phyloP scores from a whole-genome alignment of 1,140 invertebrate genomes.

The Hirudo medicinalis region DNA sequence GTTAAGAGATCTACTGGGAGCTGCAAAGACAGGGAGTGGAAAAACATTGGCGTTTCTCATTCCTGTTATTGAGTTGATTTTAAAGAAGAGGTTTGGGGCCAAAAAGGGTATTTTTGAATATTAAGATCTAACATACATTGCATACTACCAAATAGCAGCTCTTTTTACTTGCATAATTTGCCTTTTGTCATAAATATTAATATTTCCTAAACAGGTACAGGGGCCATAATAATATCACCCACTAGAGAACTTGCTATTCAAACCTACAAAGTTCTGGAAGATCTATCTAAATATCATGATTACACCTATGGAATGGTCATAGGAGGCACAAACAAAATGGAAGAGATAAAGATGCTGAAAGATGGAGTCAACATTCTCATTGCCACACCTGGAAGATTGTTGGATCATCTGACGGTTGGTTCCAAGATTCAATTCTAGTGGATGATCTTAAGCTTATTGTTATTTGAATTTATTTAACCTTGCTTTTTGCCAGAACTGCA shows the following conservation, averaged over 20 bases:
- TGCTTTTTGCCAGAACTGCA: slow-evolving; percentile 55
- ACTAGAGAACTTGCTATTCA: slow-evolving; percentile 93
- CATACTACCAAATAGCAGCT: too few relatives aligned
- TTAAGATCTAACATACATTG: background rate
- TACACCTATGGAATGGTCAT: slow-evolving; percentile 63
- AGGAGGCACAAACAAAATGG: slow-evolving; percentile 82
- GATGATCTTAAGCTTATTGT: background rate
- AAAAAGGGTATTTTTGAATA: background rate
- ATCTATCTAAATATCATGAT: slow-evolving; percentile 54
- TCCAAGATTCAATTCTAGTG: background rate
- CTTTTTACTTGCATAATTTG: too few relatives aligned
- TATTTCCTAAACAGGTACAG: slow-evolving; percentile 18
- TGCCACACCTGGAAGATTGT: slow-evolving; percentile 84
- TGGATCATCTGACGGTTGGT: slow-evolving; percentile 78
- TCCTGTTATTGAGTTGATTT: slow-evolving; percentile 82
- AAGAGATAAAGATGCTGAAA: slow-evolving; percentile 79
- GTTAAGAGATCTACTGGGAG: slow-evolving; percentile 73
- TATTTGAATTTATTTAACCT: background rate
- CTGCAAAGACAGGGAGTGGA: slow-evolving; percentile 84
- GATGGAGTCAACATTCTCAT: slow-evolving; percentile 91
- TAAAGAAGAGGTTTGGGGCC: slow-evolving; percentile 70
- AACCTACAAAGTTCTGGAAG: slow-evolving; percentile 88
- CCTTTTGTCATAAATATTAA: too few relatives aligned
- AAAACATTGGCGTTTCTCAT: slow-evolving; percentile 97
- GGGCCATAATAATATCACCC: slow-evolving; percentile 83